A percentile compares a stretch with the other conserved stretches of the same genome.
Conservation (phyloP, 2,888 invertebrate genomes). For the Mesorhabditis spiculigera region DNA sequence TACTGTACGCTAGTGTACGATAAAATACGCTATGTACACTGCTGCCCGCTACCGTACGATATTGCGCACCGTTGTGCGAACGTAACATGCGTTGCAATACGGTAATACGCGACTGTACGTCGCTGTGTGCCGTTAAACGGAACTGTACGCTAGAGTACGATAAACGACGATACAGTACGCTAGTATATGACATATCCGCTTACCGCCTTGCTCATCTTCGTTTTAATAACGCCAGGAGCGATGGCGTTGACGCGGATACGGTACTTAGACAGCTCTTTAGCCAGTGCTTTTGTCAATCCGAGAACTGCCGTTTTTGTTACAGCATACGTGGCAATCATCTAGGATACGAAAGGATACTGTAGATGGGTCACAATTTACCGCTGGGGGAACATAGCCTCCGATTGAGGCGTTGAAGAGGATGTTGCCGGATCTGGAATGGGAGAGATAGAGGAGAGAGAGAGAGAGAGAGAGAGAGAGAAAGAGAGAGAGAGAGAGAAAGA, state of each 20-base stretch:
- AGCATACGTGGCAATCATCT: conserved; percentile 76
- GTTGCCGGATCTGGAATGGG: conserved; percentile 29
- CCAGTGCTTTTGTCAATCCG: conserved; percentile 78
- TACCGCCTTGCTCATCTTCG: conserved; percentile 74
- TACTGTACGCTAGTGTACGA: no score
- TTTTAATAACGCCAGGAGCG: conserved; percentile 86
- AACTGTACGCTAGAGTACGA: no score
- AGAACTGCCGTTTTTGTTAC: conserved; percentile 88
- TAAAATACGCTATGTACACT: no score
- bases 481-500: no score
- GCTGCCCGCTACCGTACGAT: no score
- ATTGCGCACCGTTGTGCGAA: no score
- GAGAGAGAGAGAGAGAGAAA: no score
- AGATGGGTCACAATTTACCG: conserved; percentile 60
- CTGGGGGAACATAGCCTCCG: conserved; percentile 60
- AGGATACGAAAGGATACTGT: background rate
- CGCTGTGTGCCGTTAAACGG: no score
- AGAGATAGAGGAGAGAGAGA: no score
- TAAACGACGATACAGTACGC: no score
- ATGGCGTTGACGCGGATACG: conserved; percentile 89
- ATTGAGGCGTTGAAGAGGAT: conserved; percentile 54
- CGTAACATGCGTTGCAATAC: no score
- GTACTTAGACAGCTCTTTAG: conserved; percentile 73
- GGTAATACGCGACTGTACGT: no score
- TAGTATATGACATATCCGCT: conserved; percentile 10